Base-by-base conservation (phyloP, 2,888 invertebrate species). In the Metopia argyrocephala region DNA sequence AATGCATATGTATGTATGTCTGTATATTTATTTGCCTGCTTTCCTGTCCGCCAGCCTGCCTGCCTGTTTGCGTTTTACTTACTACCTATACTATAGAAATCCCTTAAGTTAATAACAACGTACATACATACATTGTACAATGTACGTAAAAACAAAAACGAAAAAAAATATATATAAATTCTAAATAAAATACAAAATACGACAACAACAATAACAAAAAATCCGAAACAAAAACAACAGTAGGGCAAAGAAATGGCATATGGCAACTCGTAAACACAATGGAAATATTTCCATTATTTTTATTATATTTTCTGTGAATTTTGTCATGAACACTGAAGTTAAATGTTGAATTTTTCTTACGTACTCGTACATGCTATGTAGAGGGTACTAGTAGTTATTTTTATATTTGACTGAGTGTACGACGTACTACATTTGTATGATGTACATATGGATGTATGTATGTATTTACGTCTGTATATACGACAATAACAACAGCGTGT, bases 231-330 rank as follows among this genome's bases (percentile, higher is more conserved):
- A 2, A 6, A 54, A 23, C 59, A 78, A 73, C 73, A 76, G 79
- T 73, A 66, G 76, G 79, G 70, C 74, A 75, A 79, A 9, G 15
- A 38, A 38, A 38, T 71, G 78, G 74, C 78, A 80, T 79, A 82
- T 81, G 81, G 81, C 76, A 81, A 81, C 78, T 70, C 70, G 66
- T 70, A 78, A 76, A 74, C 68, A 82, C 79, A 82, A 81, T 80
- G 80, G 69, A 83, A 78, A 80, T 31, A 73, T 78, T 83, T 76
- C 62, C 59, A 64, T 73, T 78, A 62, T 68, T 31, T 28, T 23
- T 18, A 2, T 59, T 23, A 21, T 69, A 52, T 69, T 79, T 76
- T 68, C 76, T 79, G 62, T 78, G 78, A 76, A 82, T 76, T 73
- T 56, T 74, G 73, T 56, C 28, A n/a, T 25, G 25, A 20, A 31